Conservation (phyloP, 1,140 invertebrate species). For the Ephestia elutella region DNA sequence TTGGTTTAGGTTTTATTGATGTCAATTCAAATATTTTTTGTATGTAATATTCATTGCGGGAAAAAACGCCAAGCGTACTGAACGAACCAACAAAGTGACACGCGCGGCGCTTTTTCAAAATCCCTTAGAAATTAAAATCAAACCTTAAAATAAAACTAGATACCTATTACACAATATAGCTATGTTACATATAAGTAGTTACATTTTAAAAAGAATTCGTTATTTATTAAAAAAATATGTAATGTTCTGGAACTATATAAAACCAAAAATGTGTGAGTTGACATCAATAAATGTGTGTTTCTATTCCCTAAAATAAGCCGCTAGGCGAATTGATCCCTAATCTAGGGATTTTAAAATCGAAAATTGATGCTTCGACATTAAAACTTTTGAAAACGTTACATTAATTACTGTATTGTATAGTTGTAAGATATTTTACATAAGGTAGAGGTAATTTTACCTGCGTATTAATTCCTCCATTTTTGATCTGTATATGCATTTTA, state of each 20-base stretch:
- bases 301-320: neutral
- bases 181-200: no score
- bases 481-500: neutral
- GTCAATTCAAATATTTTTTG: neutral
- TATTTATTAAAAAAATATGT: no score
- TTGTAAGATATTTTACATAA: conserved; percentile 18
- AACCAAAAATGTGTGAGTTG: neutral
- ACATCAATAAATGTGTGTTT: neutral
- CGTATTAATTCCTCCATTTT: conserved; percentile 11
- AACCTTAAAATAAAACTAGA: no score
- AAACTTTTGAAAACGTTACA: conserved; percentile 15
- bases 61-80: no score
- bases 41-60: neutral
- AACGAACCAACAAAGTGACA: no score
- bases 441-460: conserved; percentile 12
- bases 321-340: neutral
- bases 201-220: no score
- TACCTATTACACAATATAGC: no score
- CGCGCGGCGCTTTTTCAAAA: no score
- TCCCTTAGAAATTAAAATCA: no score
- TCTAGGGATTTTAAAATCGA: neutral
- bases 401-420: conserved; percentile 22
- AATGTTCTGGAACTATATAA: no score
- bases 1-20: neutral
- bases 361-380: conserved; percentile 6